Conservation (phyloP, 2,797 vertebrate genomes). For the Melanotaenia trifasciata region DNA sequence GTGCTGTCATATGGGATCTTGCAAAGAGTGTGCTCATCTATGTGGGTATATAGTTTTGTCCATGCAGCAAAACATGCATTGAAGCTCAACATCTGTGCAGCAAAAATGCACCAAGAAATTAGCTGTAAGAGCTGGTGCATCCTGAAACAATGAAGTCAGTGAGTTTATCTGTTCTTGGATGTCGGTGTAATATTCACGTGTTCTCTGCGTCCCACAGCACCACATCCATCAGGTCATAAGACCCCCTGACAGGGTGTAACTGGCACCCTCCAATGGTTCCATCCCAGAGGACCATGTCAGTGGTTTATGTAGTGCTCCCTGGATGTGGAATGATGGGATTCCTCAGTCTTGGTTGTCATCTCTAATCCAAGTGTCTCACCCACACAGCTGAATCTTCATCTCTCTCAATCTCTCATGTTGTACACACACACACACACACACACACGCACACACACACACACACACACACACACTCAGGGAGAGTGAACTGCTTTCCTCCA, state of each 20-base stretch:
- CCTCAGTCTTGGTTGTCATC: constrained; percentile 75
- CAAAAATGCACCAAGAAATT: constrained; percentile 11
- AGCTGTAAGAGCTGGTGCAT: constrained; percentile 8
- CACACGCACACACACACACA: constrained; percentile 34
- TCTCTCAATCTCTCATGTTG: constrained; percentile 36
- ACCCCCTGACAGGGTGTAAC: constrained; percentile 72
- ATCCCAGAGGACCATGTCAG: constrained; percentile 62
- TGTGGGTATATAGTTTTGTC: neutral
- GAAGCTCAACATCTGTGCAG: constrained; percentile 4
- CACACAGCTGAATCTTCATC: constrained; percentile 80
- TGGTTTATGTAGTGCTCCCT: constrained; percentile 60
- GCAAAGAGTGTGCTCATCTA: neutral
- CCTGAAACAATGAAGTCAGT: constrained; percentile 13
- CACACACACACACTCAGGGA: constrained; percentile 30
- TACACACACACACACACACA: constrained; percentile 27
- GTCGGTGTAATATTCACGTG: constrained; percentile 51
- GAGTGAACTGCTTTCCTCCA: constrained; percentile 10
- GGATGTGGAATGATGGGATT: constrained; percentile 81
- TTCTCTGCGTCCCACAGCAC: constrained; percentile 51
- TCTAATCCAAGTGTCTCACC: constrained; percentile 78
- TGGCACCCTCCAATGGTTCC: constrained; percentile 41
- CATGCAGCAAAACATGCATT: neutral
- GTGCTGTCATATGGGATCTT: constrained; percentile 21
- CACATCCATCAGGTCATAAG: constrained; percentile 80
- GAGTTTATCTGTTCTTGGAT: constrained; percentile 31